Percentiles rank a stretch among this genome's conserved stretches.
Evolutionary conservation across 2,797 vertebrate genomes (phyloP).

Genomic region (Mastacembelus armatus): DNA sequence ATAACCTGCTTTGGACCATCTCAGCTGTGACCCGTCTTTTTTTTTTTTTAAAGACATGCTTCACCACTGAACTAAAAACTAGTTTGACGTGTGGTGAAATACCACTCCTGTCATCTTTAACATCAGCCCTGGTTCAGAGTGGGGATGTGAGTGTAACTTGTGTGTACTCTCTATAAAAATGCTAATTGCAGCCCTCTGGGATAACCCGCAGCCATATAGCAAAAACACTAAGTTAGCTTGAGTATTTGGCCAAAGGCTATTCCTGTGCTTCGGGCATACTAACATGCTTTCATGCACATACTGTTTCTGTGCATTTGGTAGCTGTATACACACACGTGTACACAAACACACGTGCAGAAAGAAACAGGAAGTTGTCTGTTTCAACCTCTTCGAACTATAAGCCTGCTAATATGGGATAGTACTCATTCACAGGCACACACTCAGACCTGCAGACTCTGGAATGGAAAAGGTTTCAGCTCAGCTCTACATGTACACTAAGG

Average conservation of each 20-base stretch:
- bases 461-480: constrained; percentile 74
- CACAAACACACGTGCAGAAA: constrained; percentile 17
- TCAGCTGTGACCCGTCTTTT: constrained; percentile 3
- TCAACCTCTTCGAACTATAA: constrained; percentile 37
- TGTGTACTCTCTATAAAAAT: constrained; percentile 28
- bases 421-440: constrained; percentile 34
- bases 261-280: constrained; percentile 49
- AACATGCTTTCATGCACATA: constrained; percentile 19
- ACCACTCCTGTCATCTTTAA: constrained; percentile 19
- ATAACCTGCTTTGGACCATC: constrained; percentile 27
- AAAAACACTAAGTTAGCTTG: constrained; percentile 38
- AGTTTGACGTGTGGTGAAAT: constrained; percentile 22
- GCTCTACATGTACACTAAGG: constrained; percentile 64
- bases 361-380: constrained; percentile 18
- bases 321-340: constrained; percentile 1
- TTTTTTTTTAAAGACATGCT: neutral
- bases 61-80: neutral
- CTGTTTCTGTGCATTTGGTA: constrained; percentile 9
- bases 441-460: constrained; percentile 43
- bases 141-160: too few species aligned
- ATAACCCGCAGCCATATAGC: constrained; percentile 27
- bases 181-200: constrained; percentile 27
- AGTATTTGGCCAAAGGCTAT: constrained; percentile 53
- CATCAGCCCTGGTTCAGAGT: neutral
- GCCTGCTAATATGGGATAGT: constrained; percentile 42